Base-by-base conservation (phyloP, 1,140 invertebrate genomes). In the Steinernema khuongi region DNA sequence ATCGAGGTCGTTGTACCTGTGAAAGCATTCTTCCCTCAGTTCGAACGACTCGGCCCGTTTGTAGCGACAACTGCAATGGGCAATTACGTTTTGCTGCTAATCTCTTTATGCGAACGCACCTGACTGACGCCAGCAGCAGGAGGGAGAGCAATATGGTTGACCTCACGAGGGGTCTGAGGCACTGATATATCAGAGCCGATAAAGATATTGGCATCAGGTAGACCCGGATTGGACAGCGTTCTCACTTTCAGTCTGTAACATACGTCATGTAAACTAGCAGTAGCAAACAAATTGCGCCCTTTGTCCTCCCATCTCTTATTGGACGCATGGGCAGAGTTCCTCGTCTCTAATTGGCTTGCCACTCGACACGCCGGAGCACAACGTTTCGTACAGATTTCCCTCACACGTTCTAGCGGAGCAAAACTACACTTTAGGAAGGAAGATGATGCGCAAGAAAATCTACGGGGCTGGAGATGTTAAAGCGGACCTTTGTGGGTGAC, bases 1-100 rank as follows among this genome's bases (percentile, higher is more conserved):
- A 44, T 85, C 84, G 28, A 73, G 68, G 67, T 78, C 72, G 31
- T 29, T 73, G 43, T 79, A 79, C 41, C 70, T 75, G 29, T 79
- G 69, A 69, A 77, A 79, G 70, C 78, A 79, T 41, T 79, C 78
- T 33, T 79, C 77, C n/a, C 32, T 33, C 43, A 66, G 14, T 29
- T 73, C 66, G 31, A 73, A 60, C 19, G 50, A 60, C 4, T 60
- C 50, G 7, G 50, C 50, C 50, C 50, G 50, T 60, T 60, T 60
- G 50, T 60, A 60, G 50, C 22, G 50, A 60, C 11, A 11, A 22
- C 50, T 60, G 50, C 14, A 60, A 60, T 60, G 11, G 7, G 50
- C 4, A n/a, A 17, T 22, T 22, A 60, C 4, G 26, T 41, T 14
- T 22, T 14, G 50, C 11, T 14, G 11, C 50, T n/a, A 26, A 26